phyloP scores from a whole-genome alignment of 35 echinoderm and acorn worm genomes.

The Ophiothrix spiculata region DNA sequence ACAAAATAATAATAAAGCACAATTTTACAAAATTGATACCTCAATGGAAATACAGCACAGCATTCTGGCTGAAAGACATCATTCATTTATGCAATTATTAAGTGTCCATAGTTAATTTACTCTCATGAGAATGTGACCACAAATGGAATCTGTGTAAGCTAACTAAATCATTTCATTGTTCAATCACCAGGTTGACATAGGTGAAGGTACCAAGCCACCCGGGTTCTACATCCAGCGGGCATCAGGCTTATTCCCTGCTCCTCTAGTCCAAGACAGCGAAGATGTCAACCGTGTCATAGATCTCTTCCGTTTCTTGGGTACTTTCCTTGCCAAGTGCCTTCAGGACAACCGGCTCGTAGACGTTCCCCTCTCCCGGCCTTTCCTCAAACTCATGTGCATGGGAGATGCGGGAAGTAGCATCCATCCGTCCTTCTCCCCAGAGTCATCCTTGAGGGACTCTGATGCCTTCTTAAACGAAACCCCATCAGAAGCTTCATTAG shows the following conservation, averaged over 20 bases:
- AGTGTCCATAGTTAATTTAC: no score
- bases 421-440: slow-evolving; percentile 52
- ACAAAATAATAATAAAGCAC: background rate
- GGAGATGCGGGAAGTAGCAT: slow-evolving; percentile 69
- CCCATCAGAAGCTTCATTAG: slow-evolving; percentile 80
- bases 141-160: no score
- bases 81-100: no score
- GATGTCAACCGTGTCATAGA: slow-evolving; percentile 79
- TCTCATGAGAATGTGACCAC: no score
- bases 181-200: slow-evolving; percentile 99
- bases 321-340: slow-evolving; percentile 96
- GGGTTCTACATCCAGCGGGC: slow-evolving; percentile 94
- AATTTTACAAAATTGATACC: background rate
- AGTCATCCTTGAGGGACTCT: slow-evolving; percentile 79
- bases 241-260: slow-evolving; percentile 90
- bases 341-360: slow-evolving; percentile 94
- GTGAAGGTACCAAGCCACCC: slow-evolving; percentile 79
- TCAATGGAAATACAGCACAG: background rate
- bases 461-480: slow-evolving; percentile 73
- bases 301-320: slow-evolving; percentile 89
- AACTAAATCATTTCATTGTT: no score
- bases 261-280: slow-evolving; percentile 84
- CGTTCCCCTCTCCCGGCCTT: slow-evolving; percentile 88
- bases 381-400: slow-evolving; percentile 99
- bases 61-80: background rate